These are phyloP conservation scores for Baccha elongata DNA, from an alignment of 2,888 invertebrate genomes.

Conservation along the genomic window DNA sequence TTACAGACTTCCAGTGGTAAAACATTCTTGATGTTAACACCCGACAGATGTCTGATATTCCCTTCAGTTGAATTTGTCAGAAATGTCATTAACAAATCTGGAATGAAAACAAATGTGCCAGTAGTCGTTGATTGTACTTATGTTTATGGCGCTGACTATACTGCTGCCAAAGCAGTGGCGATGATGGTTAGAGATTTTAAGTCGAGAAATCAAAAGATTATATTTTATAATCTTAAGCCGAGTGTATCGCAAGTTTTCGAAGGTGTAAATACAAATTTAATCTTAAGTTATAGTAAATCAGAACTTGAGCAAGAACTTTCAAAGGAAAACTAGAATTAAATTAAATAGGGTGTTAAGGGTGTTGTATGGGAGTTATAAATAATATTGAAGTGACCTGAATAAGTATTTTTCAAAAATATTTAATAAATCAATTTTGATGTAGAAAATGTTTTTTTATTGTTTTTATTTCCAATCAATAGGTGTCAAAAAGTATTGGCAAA, in stretches of 20 bases:
- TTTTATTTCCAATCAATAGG: no score
- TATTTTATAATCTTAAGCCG: constrained; percentile 92
- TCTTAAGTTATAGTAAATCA: constrained; percentile 78
- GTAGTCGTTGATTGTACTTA: constrained; percentile 94
- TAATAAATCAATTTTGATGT: no score
- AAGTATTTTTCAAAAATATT: no score
- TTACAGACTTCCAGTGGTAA: constrained; percentile 85
- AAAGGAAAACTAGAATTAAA: constrained; percentile 5
- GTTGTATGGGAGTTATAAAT: neutral
- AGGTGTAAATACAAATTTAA: constrained; percentile 82
- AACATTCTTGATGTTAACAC: constrained; percentile 91
- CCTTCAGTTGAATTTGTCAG: constrained; percentile 96
- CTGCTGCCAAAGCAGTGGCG: constrained; percentile 91
- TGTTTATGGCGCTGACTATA: constrained; percentile 94
- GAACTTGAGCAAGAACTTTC: constrained; percentile 75
- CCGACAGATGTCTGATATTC: constrained; percentile 94
- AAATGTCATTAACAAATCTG: constrained; percentile 91
- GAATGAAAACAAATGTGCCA: constrained; percentile 86
- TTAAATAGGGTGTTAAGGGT: neutral
- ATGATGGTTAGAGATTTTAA: constrained; percentile 89
- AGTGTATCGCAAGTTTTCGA: constrained; percentile 92
- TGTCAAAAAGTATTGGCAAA: no score
- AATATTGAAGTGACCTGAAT: neutral
- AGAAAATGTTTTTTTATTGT: no score
- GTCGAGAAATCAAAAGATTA: constrained; percentile 88